A percentile compares a stretch with the other conserved stretches of the same genome.
phyloP scores from a whole-genome alignment of 2,888 invertebrate genomes.

The Galerucella nymphaeae region DNA sequence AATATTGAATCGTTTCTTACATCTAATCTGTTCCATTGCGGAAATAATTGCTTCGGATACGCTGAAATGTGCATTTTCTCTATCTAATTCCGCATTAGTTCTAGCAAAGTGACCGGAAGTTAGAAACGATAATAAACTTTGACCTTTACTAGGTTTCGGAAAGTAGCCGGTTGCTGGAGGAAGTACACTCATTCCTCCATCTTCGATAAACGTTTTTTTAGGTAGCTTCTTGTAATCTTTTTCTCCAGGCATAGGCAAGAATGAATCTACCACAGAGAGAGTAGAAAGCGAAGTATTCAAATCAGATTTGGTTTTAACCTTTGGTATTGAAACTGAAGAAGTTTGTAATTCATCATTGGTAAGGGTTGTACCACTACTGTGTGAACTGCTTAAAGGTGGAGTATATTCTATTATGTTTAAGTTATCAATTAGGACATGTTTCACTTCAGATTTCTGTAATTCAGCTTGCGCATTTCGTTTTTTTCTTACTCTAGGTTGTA shows the following conservation, averaged over 20 bases:
- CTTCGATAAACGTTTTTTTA: conserved; percentile 71
- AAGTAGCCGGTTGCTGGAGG: conserved; percentile 73
- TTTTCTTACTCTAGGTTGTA: conserved; percentile 42
- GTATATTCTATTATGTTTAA: conserved; percentile 61
- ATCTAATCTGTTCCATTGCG: conserved; percentile 81
- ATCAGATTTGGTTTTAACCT: conserved; percentile 37
- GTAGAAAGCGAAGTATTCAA: conserved; percentile 53
- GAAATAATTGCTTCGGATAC: conserved; percentile 87
- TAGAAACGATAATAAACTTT: conserved; percentile 78
- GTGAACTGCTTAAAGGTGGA: conserved; percentile 56
- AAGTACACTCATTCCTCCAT: conserved; percentile 69
- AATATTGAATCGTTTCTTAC: conserved; percentile 67
- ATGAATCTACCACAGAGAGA: conserved; percentile 60
- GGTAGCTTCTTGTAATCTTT: conserved; percentile 65
- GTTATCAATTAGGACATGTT: conserved; percentile 60
- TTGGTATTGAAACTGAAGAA: conserved; percentile 53
- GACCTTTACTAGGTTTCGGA: conserved; percentile 73
- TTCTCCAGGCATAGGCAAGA: conserved; percentile 62
- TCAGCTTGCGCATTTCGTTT: conserved; percentile 15
- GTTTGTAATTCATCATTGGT: conserved; percentile 50
- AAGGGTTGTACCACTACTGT: conserved; percentile 49
- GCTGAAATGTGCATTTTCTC: conserved; percentile 89
- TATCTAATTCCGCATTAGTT: conserved; percentile 80
- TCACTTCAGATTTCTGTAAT: conserved; percentile 44
- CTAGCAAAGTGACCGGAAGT: conserved; percentile 77